Conservation (phyloP, 2,113 vertebrate species). For the Oryzias javanicus region DNA sequence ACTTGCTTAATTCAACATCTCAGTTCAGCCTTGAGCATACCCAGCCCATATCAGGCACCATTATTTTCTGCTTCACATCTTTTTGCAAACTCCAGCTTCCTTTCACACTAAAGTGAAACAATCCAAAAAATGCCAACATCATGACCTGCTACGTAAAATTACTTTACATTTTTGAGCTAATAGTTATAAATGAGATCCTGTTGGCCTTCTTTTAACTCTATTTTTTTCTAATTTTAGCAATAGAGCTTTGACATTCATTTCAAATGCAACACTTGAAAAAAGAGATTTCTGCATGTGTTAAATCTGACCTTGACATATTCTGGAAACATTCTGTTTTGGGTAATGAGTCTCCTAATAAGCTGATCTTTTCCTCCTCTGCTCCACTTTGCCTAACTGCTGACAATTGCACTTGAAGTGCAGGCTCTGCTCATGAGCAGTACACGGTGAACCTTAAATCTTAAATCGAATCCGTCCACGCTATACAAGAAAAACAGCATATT, state of each 20-base stretch:
- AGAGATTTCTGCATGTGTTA: slow-evolving; percentile 23
- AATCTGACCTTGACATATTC: slow-evolving; percentile 44
- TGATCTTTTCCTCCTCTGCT: slow-evolving; percentile 23
- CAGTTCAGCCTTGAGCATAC: too few relatives aligned
- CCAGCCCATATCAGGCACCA: too few relatives aligned
- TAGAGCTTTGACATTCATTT: slow-evolving; percentile 37
- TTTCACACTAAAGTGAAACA: too few relatives aligned
- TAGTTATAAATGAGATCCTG: slow-evolving; percentile 23
- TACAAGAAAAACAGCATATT: slow-evolving; percentile 56
- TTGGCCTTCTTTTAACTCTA: slow-evolving; percentile 17
- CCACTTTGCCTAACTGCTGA: slow-evolving; percentile 4
- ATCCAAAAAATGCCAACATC: not conserved
- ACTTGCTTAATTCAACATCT: too few relatives aligned
- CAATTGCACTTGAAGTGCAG: slow-evolving; percentile 19
- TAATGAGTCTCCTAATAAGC: slow-evolving; percentile 30
- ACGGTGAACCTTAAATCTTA: slow-evolving; percentile 51
- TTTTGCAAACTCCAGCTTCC: too few relatives aligned
- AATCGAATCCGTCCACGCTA: slow-evolving; percentile 51
- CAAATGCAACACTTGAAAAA: slow-evolving; percentile 17
- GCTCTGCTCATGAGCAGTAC: slow-evolving; percentile 27
- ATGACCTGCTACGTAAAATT: not conserved
- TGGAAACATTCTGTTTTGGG: slow-evolving; percentile 30
- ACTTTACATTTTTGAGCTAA: slow-evolving; percentile 1
- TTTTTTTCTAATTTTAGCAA: slow-evolving; percentile 11
- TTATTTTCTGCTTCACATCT: too few relatives aligned